phyloP scores from a whole-genome alignment of 2,888 invertebrate species.

The Incurvaria masculella region DNA sequence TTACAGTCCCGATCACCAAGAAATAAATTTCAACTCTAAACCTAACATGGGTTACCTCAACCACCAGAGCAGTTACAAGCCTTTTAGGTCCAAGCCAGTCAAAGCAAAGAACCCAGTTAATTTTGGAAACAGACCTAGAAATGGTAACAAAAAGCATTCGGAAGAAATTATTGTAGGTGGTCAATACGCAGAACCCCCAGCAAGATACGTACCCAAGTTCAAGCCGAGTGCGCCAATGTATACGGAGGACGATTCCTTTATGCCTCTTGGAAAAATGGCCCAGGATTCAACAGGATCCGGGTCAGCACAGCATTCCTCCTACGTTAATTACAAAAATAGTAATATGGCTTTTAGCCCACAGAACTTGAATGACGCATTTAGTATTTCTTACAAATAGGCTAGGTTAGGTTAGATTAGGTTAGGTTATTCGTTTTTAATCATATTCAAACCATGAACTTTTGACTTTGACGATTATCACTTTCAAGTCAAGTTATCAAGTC shows the following conservation, averaged over 20 bases:
- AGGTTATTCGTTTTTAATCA: background rate
- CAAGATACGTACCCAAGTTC: constrained; percentile 27
- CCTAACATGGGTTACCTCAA: background rate
- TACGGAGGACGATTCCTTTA: constrained; percentile 23
- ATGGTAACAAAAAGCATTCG: background rate
- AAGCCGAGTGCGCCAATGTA: constrained; percentile 23
- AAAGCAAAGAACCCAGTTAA: no score
- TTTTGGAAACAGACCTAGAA: no score
- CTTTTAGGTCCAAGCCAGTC: background rate
- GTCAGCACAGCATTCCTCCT: constrained; percentile 34
- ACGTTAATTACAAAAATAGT: constrained; percentile 44
- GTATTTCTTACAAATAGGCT: no score
- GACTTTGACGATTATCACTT: background rate
- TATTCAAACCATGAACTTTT: constrained; percentile 7
- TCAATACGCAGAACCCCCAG: constrained; percentile 44
- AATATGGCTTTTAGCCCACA: constrained; percentile 49
- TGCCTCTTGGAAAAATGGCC: constrained; percentile 18
- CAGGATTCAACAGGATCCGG: constrained; percentile 23
- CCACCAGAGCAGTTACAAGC: background rate
- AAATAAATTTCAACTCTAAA: no score
- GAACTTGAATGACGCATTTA: constrained; percentile 48
- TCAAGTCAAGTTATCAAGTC: no score
- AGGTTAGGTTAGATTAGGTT: no score
- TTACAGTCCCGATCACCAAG: background rate
- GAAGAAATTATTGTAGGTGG: constrained; percentile 33